Conservation (phyloP, 2,888 invertebrate species). For the Mesoligia furuncula region DNA sequence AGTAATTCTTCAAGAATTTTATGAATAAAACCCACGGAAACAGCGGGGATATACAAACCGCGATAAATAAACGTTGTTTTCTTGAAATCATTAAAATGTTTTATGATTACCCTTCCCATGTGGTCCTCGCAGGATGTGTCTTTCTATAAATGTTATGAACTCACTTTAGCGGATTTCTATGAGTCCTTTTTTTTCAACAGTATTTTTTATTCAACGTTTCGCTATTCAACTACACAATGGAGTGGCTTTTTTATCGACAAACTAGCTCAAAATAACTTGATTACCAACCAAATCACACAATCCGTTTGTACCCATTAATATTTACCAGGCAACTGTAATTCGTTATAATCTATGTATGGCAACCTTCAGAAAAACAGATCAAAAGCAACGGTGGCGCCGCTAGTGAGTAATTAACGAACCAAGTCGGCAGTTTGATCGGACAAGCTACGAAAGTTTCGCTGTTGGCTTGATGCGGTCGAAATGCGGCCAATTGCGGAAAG, state of each 20-base stretch:
- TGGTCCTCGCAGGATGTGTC: neutral
- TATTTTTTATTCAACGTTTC: neutral
- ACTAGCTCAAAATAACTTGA: neutral
- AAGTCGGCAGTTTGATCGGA: constrained; percentile 57
- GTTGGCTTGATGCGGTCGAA: constrained; percentile 28
- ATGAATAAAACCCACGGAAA: neutral
- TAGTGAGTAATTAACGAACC: constrained; percentile 63
- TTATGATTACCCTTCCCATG: neutral
- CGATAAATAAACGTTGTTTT: too few relatives aligned
- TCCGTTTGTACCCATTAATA: constrained; percentile 20
- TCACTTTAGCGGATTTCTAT: neutral
- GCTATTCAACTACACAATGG: neutral
- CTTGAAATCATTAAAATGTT: neutral
- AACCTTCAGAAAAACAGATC: constrained; percentile 43
- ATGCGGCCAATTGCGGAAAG: constrained; percentile 44
- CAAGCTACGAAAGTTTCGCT: constrained; percentile 43
- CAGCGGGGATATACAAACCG: neutral
- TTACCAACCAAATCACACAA: neutral
- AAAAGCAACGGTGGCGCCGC: constrained; percentile 52
- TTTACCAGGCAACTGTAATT: constrained; percentile 15
- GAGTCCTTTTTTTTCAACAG: neutral
- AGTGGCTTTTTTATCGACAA: neutral
- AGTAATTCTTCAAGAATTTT: neutral
- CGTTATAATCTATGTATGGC: constrained; percentile 26
- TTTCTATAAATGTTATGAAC: neutral